A percentile compares a stretch with the other conserved stretches of the same genome.
Conservation (phyloP, 2,113 vertebrate species). For the Anoura caudifer region DNA sequence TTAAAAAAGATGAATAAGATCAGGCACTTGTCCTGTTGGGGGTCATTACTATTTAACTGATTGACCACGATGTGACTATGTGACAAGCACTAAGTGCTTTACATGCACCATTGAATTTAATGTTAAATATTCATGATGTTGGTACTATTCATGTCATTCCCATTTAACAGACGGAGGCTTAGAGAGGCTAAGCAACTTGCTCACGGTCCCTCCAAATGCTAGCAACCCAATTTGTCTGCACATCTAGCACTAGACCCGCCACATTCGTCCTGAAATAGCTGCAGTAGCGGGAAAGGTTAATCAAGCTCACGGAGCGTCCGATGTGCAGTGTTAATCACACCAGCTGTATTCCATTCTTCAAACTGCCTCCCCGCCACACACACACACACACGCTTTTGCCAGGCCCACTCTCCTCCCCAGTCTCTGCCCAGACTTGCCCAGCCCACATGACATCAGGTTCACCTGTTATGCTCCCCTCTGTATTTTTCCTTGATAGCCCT, state of each 20-base stretch:
- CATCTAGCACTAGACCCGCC: not conserved
- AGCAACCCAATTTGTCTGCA: not conserved
- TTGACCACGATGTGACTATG: not conserved
- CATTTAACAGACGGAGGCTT: not conserved
- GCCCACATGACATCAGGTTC: not conserved
- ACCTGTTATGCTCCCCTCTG: not conserved
- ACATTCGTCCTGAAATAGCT: not conserved
- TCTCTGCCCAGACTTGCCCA: not conserved
- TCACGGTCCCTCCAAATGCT: not conserved
- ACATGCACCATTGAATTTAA: not conserved
- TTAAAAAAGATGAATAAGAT: not conserved
- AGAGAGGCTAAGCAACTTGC: not conserved
- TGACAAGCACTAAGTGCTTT: not conserved
- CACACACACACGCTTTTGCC: not conserved
- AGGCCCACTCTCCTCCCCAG: not conserved
- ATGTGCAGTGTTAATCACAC: fast-evolving
- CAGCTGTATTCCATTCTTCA: too few species aligned
- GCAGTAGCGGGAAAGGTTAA: not conserved
- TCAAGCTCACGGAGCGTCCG: fast-evolving
- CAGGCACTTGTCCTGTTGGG: not conserved
- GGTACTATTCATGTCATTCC: not conserved
- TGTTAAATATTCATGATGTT: not conserved
- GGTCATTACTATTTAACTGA: not conserved
- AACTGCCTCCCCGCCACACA: not conserved
- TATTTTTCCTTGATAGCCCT: not conserved